Percentiles rank a stretch among this genome's conserved stretches.
Evolutionary conservation across 2,888 invertebrate genomes (phyloP).

Genomic region (Torymus texanus): DNA sequence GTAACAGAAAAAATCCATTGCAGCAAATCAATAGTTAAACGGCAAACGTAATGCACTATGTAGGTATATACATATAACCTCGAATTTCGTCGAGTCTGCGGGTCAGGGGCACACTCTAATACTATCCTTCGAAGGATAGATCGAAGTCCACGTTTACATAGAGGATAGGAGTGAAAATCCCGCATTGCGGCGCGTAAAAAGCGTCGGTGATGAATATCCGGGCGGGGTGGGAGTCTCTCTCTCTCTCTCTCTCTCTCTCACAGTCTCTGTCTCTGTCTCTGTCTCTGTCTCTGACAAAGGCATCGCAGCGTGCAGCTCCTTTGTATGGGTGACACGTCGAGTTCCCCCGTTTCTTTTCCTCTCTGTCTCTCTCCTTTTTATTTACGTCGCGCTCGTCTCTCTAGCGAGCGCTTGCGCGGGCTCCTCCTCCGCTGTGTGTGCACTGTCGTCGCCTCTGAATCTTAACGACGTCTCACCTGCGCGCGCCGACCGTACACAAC

Average conservation of each 20-base stretch:
- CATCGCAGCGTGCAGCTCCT: not conserved
- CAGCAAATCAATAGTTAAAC: no score
- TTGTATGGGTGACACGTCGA: slow-evolving; percentile 42
- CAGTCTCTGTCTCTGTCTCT: not conserved
- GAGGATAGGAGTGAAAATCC: slow-evolving; percentile 8
- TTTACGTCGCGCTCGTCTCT: slow-evolving; percentile 14
- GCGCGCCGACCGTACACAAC: not conserved
- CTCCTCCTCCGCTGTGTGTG: slow-evolving; percentile 57
- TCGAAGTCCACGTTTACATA: not conserved
- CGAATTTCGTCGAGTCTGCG: not conserved
- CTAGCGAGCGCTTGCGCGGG: slow-evolving; percentile 17
- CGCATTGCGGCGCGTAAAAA: slow-evolving; percentile 42
- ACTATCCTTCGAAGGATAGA: not conserved
- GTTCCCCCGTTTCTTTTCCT: slow-evolving; percentile 21
- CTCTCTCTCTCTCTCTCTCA: no score
- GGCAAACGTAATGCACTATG: no score
- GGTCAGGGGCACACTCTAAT: not conserved
- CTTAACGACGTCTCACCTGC: slow-evolving; percentile 59
- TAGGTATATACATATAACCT: no score
- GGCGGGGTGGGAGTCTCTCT: slow-evolving; percentile 1
- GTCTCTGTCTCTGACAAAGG: not conserved
- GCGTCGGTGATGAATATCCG: slow-evolving; percentile 44
- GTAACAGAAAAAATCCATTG: no score
- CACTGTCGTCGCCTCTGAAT: slow-evolving; percentile 60
- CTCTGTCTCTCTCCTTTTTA: slow-evolving; percentile 17